Evolutionary conservation across 1,140 invertebrate genomes (phyloP).

Genomic region (Drosophila leontia): DNA sequence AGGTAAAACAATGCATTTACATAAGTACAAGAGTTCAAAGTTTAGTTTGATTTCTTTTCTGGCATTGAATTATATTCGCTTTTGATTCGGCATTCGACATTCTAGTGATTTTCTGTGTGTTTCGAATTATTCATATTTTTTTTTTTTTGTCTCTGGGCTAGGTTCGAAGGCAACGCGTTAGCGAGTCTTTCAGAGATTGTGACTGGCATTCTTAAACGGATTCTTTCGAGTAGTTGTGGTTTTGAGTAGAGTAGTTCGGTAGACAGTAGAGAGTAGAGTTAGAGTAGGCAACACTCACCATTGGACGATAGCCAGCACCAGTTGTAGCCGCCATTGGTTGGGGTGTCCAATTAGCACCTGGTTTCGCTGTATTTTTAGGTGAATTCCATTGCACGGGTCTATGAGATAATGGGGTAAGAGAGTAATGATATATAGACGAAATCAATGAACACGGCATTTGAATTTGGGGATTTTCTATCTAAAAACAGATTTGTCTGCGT

Average conservation of each 20-base stretch:
- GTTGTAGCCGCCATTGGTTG: slow-evolving; percentile 94
- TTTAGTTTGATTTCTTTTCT: slow-evolving; percentile 29
- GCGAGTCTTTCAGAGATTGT: slow-evolving; percentile 23
- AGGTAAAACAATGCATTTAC: slow-evolving; percentile 20
- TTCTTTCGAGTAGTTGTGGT: slow-evolving; percentile 43
- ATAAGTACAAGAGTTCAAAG: slow-evolving; percentile 14
- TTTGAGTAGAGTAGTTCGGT: slow-evolving; percentile 60
- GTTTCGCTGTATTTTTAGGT: slow-evolving; percentile 92
- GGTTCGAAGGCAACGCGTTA: slow-evolving; percentile 43
- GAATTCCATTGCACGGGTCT: slow-evolving; percentile 94
- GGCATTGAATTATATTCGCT: slow-evolving; percentile 25
- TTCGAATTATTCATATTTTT: slow-evolving; percentile 34
- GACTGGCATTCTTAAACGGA: slow-evolving; percentile 37
- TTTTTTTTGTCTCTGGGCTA: slow-evolving; percentile 18
- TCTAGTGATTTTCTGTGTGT: slow-evolving; percentile 23
- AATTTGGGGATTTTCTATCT: slow-evolving; percentile 47
- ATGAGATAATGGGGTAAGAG: slow-evolving; percentile 82
- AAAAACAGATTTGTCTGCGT: slow-evolving; percentile 48
- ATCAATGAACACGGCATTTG: slow-evolving; percentile 73
- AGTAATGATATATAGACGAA: slow-evolving; percentile 82
- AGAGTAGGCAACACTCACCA: slow-evolving; percentile 87
- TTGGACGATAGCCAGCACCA: slow-evolving; percentile 92
- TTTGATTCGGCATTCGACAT: slow-evolving; percentile 43
- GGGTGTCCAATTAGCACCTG: slow-evolving; percentile 91
- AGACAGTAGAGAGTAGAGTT: slow-evolving; percentile 71